Base-by-base conservation (phyloP, 2,113 vertebrate species). In the Piprites chloris region DNA sequence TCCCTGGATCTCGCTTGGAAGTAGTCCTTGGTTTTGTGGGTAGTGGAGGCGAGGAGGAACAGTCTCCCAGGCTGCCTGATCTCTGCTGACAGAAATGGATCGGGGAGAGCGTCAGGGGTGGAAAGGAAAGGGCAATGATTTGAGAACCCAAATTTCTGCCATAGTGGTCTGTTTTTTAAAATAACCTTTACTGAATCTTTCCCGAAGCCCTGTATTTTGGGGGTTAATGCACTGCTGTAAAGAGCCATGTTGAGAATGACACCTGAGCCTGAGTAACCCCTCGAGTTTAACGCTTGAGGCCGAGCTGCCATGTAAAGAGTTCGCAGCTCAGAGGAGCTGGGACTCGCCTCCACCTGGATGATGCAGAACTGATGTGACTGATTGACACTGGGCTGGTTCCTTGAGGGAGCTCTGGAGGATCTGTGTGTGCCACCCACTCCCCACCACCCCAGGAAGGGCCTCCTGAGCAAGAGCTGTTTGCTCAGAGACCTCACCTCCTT, bases 41-140 rank as follows among this genome's bases (percentile, higher is more conserved):
- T 5, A 5, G 30, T 1, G 16, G 41, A 12, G 62, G 23, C 55
- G 62, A 61, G 71, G 22, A 28, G 46, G 49, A 49, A 17, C 6
- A 14, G n/a, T 21, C 35, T 58, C 65, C 20, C 2, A 13, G 23
- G 9, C 19, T 8, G 15, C 33, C 44, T 33, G 35, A 9, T 78
- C 24, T 14, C 30, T 55, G 42, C 82, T 2, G 30, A 12, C 13
- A 49, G 73, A 52, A 16, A 10, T 1, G 39, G 33, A 15, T 53
- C 2, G 0, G 9, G 23, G 71, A 18, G 76, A 53, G 32, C 7
- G 0, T 0, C 14, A 49, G 15, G 65, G 12, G 7, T 55, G 24
- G 50, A 28, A 59, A 44, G 50, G 30, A 33, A 56, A 42, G 32
- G 81, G 28, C 13, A 5, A 3, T 12, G 26, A 50, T 59, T 50